Percentiles rank a stretch among this genome's conserved stretches.
These are phyloP conservation scores for Athene cunicularia DNA, from an alignment of 2,113 vertebrate species.

Conservation along the genomic window DNA sequence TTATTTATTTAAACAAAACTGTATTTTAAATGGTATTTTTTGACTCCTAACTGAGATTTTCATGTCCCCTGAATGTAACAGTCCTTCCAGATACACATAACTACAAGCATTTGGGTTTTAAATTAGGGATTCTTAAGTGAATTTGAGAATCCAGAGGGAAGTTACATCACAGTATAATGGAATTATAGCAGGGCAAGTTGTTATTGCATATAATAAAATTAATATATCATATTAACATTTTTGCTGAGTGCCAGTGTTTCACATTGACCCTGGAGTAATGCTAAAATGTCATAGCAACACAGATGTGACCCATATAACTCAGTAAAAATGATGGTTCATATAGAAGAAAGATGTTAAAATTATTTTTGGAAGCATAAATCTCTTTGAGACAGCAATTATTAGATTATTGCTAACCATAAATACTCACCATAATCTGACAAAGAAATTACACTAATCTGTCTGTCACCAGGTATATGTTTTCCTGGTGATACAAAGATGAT, in stretches of 20 bases:
- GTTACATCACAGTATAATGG: neutral
- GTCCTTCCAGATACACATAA: neutral
- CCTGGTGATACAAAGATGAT: neutral
- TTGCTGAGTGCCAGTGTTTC: neutral
- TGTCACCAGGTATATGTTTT: neutral
- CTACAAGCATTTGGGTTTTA: neutral
- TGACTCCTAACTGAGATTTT: neutral
- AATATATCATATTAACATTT: neutral
- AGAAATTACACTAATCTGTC: neutral
- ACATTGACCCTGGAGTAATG: neutral
- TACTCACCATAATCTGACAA: neutral
- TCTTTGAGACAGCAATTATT: neutral
- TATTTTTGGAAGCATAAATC: neutral
- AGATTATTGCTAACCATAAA: neutral
- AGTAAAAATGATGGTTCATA: neutral
- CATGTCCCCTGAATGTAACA: neutral
- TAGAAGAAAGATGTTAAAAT: neutral
- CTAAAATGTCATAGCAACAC: neutral
- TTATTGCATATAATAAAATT: neutral
- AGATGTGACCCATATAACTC: neutral
- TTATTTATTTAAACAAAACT: neutral
- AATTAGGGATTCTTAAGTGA: neutral
- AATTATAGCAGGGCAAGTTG: neutral
- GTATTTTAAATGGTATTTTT: neutral
- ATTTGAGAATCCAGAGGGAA: slow-evolving; percentile 6